A percentile compares a stretch with the other conserved stretches of the same genome.
These are phyloP conservation scores for Terrapene triunguis DNA, from an alignment of 2,113 vertebrate genomes.

Conservation along the genomic window DNA sequence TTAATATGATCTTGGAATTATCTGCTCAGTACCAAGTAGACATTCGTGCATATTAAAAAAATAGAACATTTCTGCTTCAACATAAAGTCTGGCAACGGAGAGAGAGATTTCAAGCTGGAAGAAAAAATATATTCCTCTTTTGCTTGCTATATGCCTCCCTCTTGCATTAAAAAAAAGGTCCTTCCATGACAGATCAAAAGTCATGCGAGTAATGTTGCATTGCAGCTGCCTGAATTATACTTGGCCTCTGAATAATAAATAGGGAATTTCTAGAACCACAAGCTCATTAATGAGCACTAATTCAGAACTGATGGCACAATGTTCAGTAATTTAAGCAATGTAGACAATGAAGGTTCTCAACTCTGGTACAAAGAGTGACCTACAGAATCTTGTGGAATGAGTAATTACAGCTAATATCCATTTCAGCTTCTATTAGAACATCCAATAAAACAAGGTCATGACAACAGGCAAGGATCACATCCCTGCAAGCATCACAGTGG, in stretches of 20 bases:
- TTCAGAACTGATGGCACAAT: slow-evolving; percentile 81
- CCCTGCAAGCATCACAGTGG: slow-evolving; percentile 45
- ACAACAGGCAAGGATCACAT: slow-evolving; percentile 73
- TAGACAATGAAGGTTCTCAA: slow-evolving; percentile 82
- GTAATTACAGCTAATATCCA: slow-evolving; percentile 84
- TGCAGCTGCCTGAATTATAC: slow-evolving; percentile 75
- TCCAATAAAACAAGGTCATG: slow-evolving; percentile 82
- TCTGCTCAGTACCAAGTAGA: neutral
- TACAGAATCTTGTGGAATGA: slow-evolving; percentile 76
- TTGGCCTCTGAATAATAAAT: slow-evolving; percentile 81
- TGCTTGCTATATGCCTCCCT: neutral
- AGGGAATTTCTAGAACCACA: slow-evolving; percentile 78
- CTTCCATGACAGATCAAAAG: slow-evolving; percentile 77
- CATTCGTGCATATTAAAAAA: neutral
- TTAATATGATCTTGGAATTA: slow-evolving; percentile 37
- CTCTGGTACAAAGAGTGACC: slow-evolving; percentile 80
- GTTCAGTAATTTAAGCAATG: slow-evolving; percentile 81
- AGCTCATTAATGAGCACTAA: slow-evolving; percentile 82
- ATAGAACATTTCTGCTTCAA: neutral
- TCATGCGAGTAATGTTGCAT: slow-evolving; percentile 56
- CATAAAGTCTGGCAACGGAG: neutral
- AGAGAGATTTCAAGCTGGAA: neutral
- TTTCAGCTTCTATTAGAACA: slow-evolving; percentile 77
- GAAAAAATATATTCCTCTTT: neutral
- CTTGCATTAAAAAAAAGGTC: neutral